Evolutionary conservation across 2,888 invertebrate genomes (phyloP).

Genomic region (Agapostemon virescens): DNA sequence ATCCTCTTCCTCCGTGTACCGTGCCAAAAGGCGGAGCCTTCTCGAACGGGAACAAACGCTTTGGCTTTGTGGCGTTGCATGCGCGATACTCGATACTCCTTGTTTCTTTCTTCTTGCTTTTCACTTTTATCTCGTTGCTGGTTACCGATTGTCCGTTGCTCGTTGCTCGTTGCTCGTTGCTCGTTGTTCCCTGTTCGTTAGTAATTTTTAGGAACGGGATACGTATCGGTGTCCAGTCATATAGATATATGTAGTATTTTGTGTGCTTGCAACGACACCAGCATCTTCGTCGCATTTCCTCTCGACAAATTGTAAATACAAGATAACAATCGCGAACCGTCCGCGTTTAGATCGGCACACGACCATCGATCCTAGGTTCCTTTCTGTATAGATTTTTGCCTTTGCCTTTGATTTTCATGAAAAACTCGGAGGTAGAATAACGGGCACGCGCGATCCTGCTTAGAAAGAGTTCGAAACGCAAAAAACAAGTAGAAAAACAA

Average conservation of each 20-base stretch:
- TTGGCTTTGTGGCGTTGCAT: slow-evolving; percentile 29
- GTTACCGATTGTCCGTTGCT: no score
- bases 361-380: not conserved
- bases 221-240: not conserved
- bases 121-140: no score
- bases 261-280: not conserved
- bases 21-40: slow-evolving; percentile 67
- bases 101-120: not conserved
- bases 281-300: not conserved
- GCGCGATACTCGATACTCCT: slow-evolving; percentile 3
- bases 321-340: not conserved
- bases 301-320: no score
- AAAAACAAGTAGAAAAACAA: not conserved
- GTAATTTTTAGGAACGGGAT: not conserved
- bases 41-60: slow-evolving; percentile 34
- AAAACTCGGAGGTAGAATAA: not conserved
- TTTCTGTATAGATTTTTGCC: not conserved
- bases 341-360: not conserved
- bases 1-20: slow-evolving; percentile 46
- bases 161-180: not conserved
- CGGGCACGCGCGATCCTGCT: not conserved
- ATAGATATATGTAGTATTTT: not conserved
- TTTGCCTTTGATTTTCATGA: not conserved
- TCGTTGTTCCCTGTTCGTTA: not conserved
- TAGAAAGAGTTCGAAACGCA: not conserved